Conservation (phyloP, 2,888 invertebrate genomes). For the Eristalis tenax region DNA sequence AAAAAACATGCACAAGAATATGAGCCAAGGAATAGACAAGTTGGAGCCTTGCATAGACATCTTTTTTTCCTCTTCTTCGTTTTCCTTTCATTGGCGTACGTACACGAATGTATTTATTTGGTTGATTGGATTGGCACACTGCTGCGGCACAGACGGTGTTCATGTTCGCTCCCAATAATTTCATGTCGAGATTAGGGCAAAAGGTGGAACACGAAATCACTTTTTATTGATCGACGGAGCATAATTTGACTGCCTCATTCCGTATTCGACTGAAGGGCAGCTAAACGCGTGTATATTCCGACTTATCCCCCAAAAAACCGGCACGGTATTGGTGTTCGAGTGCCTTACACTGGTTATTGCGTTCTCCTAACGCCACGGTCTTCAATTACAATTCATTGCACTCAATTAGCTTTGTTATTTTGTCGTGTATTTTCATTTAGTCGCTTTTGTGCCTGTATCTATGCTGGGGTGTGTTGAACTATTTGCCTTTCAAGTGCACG, state of each 20-base stretch:
- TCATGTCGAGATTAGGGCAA: conserved; percentile 10
- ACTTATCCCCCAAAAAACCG: background rate
- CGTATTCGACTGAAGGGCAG: background rate
- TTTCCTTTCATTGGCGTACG: background rate
- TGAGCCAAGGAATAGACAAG: conserved; percentile 56
- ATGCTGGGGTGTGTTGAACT: conserved; percentile 32
- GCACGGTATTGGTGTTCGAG: background rate
- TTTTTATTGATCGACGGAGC: conserved; percentile 39
- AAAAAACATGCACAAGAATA: conserved; percentile 22
- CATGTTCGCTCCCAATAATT: background rate
- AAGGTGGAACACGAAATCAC: conserved; percentile 4
- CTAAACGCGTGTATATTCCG: background rate
- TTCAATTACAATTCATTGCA: conserved; percentile 66
- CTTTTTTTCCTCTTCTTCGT: background rate
- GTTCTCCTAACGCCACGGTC: conserved; percentile 21
- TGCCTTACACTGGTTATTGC: background rate
- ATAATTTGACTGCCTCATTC: conserved; percentile 7
- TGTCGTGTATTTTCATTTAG: conserved; percentile 19
- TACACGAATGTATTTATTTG: background rate
- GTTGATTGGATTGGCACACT: conserved; percentile 20
- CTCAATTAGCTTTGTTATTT: conserved; percentile 58
- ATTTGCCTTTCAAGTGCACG: conserved; percentile 21
- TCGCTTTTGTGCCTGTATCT: conserved; percentile 8
- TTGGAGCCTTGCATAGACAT: conserved; percentile 48
- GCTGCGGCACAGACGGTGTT: background rate